Base-by-base conservation (phyloP, 2,113 vertebrate species). In the Macheiramphus alcinus region DNA sequence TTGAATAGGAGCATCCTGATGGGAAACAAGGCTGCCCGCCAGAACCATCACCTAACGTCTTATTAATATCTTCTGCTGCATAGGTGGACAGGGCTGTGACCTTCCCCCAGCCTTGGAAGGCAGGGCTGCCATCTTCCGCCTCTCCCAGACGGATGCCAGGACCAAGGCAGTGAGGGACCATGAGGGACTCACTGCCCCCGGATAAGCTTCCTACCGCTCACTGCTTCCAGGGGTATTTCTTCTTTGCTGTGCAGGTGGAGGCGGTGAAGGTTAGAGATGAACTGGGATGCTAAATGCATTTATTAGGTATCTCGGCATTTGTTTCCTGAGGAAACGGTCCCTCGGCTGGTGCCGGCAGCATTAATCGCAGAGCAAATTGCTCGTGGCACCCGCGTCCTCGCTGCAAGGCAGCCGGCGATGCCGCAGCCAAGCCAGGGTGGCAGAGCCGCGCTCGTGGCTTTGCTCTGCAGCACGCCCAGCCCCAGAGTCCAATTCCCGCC, bases 321-420 rank as follows among this genome's bases (percentile, higher is more conserved):
- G 19, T 45, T 93, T 78, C 55, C 55, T 48, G 34, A 34, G 74
- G 47, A 56, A 65, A 52, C 26, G 4, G 17, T 26, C 58, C 25
- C 53, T 34, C 13, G 13, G 70, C n/a, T 25, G 25, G 14, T 20
- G 50, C 65, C 1, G 3, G 68, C 67, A 83, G 67, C 45, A 5
- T 45, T 62, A 53, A 5, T 13, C 1, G 3, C 42, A 22, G 25
- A 13, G 26, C 52, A 38, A 14, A 52, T 15, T 13, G 13, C 59
- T 80, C 16, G 2, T 4, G 15, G 66, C 12, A 34, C 50, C 42
- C 3, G 0, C 6, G 19, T 62, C 63, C 58, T 50, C 3, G 3
- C 88, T 23, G 43, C 32, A 55, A 59, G 56, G 83, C 83, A 71
- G 40, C 68, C 9, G 7, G 13, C 0, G 6, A 16, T 0, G 0